Base-by-base conservation (phyloP, 1,140 invertebrate genomes). In the Sminthurides bifidus region DNA sequence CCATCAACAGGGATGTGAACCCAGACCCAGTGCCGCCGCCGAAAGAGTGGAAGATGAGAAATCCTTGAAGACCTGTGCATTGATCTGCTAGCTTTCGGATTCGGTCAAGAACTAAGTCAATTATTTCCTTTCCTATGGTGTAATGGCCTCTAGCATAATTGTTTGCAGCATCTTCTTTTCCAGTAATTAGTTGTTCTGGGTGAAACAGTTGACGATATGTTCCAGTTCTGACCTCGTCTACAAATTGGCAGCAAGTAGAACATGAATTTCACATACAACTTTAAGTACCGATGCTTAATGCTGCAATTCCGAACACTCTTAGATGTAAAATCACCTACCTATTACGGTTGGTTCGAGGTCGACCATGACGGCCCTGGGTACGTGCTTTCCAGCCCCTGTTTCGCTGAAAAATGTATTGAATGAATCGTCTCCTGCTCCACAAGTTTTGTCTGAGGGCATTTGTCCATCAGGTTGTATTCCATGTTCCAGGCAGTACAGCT, bases 341-440 rank as follows among this genome's bases (percentile, higher is more conserved):
- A 73, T 68, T 19, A 72, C 72, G n/a, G 72, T 73, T 1, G 72
- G 72, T 52, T 73, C 72, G 45, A 73, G 58, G 52, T 74, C 72
- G 6, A 74, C 68, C 74, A 88, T 84, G 1, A 89, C 76, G 6
- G 85, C 79, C 35, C 85, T 75, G n/a, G 74, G 74, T 40, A 74
- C 71, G 48, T 72, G 71, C 52, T 74, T 74, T 27, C 72, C 72
- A 38, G 58, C 79, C 21, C 84, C 84, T 40, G 87, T 92, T 72
- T 93, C 88, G 63, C 83, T 86, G 77, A 91, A 70, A n/a, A n/a
- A n/a, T n/a, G n/a, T n/a, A n/a, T n/a, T n/a, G n/a, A n/a, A n/a
- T n/a, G n/a, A n/a, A n/a, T 88, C 85, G 68, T 87, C 84, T 46
- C 81, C 81, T 23, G 80, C 80, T 27, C 79, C 79, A 45, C 81